Percentiles rank a stretch among this genome's conserved stretches.
Evolutionary conservation across 2,797 vertebrate genomes (phyloP).

Genomic region (Darevskia nairensis): DNA sequence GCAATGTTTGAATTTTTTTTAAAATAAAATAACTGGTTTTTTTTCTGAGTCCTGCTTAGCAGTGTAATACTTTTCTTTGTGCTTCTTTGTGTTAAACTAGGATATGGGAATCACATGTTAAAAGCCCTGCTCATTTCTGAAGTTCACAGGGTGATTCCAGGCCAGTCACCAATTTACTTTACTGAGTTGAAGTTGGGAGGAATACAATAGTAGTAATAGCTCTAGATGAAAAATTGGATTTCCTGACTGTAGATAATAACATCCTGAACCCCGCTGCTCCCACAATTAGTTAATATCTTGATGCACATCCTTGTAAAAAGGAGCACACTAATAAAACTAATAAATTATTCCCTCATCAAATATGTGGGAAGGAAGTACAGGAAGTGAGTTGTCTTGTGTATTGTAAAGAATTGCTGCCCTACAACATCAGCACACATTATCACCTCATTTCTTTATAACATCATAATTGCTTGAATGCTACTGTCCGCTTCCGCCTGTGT

Average conservation of each 20-base stretch:
- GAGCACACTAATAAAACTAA: not conserved
- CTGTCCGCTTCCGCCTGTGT: slow-evolving; percentile 34
- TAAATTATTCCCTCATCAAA: not conserved
- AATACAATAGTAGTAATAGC: not conserved
- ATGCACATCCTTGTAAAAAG: not conserved
- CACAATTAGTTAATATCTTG: not conserved
- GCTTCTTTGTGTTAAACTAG: not conserved
- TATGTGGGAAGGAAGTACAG: not conserved
- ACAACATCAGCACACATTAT: slow-evolving; percentile 29
- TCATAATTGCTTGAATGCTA: slow-evolving; percentile 42
- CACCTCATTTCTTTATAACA: slow-evolving; percentile 20
- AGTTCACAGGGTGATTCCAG: not conserved
- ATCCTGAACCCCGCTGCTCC: too few species aligned
- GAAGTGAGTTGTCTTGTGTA: not conserved
- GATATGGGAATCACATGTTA: not conserved
- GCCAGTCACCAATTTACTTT: not conserved
- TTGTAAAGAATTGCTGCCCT: accelerated
- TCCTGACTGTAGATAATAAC: not conserved
- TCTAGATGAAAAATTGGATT: not conserved
- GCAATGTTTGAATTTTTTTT: too few species aligned
- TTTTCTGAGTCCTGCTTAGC: too few species aligned
- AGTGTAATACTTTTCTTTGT: too few species aligned
- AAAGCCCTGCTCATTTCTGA: not conserved
- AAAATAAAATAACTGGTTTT: too few species aligned
- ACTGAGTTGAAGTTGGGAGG: not conserved